Percentiles rank a stretch among this genome's conserved stretches.
Conservation (phyloP, 1,140 invertebrate genomes). For the Drosophila nigrodunni region DNA sequence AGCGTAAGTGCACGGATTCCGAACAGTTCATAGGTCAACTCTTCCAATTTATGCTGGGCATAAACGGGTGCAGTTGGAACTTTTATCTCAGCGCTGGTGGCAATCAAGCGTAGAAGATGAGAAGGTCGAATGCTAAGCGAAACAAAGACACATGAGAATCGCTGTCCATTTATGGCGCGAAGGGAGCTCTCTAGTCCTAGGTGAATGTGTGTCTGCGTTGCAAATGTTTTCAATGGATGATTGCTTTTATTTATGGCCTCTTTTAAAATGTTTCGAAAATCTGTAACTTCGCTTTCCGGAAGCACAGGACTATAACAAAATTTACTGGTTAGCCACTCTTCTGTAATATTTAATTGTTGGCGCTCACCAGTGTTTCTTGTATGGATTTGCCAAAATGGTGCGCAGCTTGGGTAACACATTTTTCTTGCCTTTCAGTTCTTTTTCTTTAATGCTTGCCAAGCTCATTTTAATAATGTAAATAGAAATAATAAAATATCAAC, state of each 20-base stretch:
- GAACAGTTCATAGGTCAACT: constrained; percentile 61
- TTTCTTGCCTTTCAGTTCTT: constrained; percentile 66
- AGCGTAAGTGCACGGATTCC: constrained; percentile 54
- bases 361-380: constrained; percentile 64
- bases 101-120: constrained; percentile 62
- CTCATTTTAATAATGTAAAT: constrained; percentile 50
- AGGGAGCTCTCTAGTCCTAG: constrained; percentile 66
- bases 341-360: background rate
- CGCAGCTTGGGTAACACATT: constrained; percentile 63
- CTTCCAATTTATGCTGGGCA: constrained; percentile 68
- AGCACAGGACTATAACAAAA: constrained; percentile 54
- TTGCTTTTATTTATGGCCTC: constrained; percentile 10
- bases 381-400: constrained; percentile 64
- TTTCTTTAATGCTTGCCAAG: constrained; percentile 59
- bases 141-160: constrained; percentile 64
- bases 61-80: constrained; percentile 60
- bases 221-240: constrained; percentile 35
- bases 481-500: background rate
- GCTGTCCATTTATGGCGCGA: constrained; percentile 53
- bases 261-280: constrained; percentile 42
- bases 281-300: constrained; percentile 39
- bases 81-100: constrained; percentile 60
- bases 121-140: constrained; percentile 65
- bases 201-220: constrained; percentile 47
- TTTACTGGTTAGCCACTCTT: background rate